phyloP scores from a whole-genome alignment of 2,113 vertebrate species.

The Rana temporaria region DNA sequence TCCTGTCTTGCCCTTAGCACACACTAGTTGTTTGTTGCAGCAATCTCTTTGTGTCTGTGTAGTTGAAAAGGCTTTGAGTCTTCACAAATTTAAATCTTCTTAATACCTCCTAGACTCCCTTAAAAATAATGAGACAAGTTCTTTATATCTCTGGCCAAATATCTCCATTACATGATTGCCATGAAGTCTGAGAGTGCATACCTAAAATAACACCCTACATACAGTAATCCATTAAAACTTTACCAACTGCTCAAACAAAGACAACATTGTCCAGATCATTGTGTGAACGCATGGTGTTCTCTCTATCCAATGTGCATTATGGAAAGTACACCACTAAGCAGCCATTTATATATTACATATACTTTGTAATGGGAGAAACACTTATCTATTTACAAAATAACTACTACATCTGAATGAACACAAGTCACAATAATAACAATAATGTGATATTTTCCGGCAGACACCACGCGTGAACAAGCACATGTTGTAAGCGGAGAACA shows the following conservation, averaged over 20 bases:
- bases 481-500: too few species aligned
- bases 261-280: conserved; percentile 47
- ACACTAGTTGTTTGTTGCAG: conserved; percentile 2
- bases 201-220: conserved; percentile 57
- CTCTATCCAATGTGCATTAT: conserved; percentile 7
- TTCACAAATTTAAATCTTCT: conserved; percentile 43
- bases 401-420: too few species aligned
- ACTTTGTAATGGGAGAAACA: neutral
- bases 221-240: conserved; percentile 57
- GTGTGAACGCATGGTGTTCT: conserved; percentile 47
- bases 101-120: conserved; percentile 43
- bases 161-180: conserved; percentile 55
- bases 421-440: too few species aligned
- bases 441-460: too few species aligned
- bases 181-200: conserved; percentile 56
- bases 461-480: too few species aligned
- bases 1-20: neutral
- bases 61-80: conserved; percentile 20
- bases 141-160: conserved; percentile 53
- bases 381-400: neutral
- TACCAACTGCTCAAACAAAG: conserved; percentile 51
- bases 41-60: conserved; percentile 17
- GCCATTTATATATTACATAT: conserved; percentile 17
- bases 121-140: conserved; percentile 49
- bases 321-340: conserved; percentile 18